Percentiles rank a stretch among this genome's conserved stretches.
Conservation (phyloP, 2,113 vertebrate species). For the Notiomystis cincta region DNA sequence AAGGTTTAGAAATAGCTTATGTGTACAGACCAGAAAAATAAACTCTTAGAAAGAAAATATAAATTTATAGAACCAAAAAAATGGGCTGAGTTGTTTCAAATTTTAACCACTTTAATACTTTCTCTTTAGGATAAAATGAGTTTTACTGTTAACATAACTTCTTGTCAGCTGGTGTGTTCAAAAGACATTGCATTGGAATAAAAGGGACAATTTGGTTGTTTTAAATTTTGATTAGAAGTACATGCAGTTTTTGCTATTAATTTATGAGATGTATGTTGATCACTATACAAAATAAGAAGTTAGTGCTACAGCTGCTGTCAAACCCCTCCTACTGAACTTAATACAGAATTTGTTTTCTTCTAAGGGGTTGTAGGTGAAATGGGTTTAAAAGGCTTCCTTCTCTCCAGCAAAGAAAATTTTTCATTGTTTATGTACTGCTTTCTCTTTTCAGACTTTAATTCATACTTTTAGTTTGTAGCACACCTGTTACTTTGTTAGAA, state of each 20-base stretch:
- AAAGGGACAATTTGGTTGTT: neutral
- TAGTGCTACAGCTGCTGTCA: neutral
- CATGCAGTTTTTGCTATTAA: neutral
- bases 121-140: neutral
- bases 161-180: neutral
- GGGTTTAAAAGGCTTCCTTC: neutral
- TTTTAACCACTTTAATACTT: neutral
- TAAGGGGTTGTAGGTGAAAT: neutral
- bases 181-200: neutral
- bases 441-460: neutral
- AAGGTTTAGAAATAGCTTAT: neutral
- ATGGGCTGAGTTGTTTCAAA: neutral
- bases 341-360: neutral
- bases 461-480: neutral
- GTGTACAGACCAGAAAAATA: neutral
- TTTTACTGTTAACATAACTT: neutral
- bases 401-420: neutral
- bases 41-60: neutral
- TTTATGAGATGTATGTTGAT: neutral
- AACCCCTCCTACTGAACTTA: neutral
- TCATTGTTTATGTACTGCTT: neutral
- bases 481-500: neutral
- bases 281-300: neutral
- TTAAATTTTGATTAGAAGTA: neutral
- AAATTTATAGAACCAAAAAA: neutral